A percentile compares a stretch with the other conserved stretches of the same genome.
phyloP scores from a whole-genome alignment of 2,113 vertebrate genomes.

The Neofelis nebulosa region DNA sequence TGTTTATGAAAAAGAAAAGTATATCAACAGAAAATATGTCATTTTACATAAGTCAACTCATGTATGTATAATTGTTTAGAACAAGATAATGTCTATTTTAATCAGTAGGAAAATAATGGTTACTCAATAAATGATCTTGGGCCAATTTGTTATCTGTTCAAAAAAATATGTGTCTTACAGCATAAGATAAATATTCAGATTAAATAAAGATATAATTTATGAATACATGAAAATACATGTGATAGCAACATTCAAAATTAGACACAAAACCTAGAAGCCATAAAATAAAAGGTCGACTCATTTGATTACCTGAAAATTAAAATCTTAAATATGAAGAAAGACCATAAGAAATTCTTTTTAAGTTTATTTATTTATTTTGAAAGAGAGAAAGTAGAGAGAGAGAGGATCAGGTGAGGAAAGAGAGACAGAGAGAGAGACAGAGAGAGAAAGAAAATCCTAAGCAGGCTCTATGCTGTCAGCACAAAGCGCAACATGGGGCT shows the following conservation, averaged over 20 bases:
- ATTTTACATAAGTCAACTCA: background rate
- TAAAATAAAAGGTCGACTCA: background rate
- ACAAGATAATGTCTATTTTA: background rate
- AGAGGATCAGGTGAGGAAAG: too few species aligned
- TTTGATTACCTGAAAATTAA: background rate
- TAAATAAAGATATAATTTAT: background rate
- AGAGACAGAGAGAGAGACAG: too few species aligned
- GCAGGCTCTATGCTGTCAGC: too few species aligned
- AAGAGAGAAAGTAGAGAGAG: too few species aligned
- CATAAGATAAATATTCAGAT: too few species aligned
- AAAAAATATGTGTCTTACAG: background rate
- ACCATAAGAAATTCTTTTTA: too few species aligned
- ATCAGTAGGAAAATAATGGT: too few species aligned
- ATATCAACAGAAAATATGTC: background rate
- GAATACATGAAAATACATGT: background rate
- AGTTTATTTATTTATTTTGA: too few species aligned
- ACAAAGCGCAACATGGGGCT: too few species aligned
- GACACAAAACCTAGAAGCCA: background rate
- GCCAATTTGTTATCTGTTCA: background rate
- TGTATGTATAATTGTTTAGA: background rate
- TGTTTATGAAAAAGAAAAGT: background rate
- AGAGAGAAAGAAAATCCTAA: too few species aligned
- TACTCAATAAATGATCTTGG: background rate
- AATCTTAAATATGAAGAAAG: background rate
- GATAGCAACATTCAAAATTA: background rate